phyloP scores from a whole-genome alignment of 2,113 vertebrate species.

The Ptyas mucosa region DNA sequence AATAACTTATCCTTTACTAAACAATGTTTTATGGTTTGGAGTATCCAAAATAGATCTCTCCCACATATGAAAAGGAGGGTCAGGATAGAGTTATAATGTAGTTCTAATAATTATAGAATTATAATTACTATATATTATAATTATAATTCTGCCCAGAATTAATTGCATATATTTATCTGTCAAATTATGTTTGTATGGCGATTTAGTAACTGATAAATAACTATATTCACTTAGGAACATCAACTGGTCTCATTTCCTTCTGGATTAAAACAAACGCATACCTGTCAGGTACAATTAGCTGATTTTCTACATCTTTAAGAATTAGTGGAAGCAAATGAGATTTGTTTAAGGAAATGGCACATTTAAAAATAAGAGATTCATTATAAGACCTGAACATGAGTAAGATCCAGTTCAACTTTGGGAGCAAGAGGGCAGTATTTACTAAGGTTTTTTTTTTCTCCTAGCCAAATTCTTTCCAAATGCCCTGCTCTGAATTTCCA shows the following conservation, averaged over 20 bases:
- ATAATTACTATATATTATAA: background rate
- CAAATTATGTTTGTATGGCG: background rate
- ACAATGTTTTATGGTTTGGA: background rate
- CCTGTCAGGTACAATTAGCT: constrained; percentile 6
- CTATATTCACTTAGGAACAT: background rate
- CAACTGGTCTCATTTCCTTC: background rate
- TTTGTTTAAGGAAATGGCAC: background rate
- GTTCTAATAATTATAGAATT: background rate
- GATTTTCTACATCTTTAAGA: constrained; percentile 1
- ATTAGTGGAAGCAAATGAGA: constrained; percentile 19
- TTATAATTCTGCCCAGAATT: background rate
- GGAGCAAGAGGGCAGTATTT: constrained; percentile 63
- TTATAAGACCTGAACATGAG: constrained; percentile 5
- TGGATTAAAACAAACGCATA: background rate
- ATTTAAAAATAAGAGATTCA: constrained; percentile 1
- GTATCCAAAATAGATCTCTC: background rate
- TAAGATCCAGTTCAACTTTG: constrained; percentile 40
- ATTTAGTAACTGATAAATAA: background rate
- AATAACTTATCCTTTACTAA: background rate
- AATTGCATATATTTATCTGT: background rate
- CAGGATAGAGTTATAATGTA: background rate
- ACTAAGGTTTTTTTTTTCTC: constrained; percentile 43
- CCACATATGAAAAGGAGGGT: background rate
- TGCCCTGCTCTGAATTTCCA: constrained; percentile 29
- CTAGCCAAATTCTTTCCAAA: background rate